Conservation (phyloP, 1,140 invertebrate genomes). For the Rhyacophila brunnea region DNA sequence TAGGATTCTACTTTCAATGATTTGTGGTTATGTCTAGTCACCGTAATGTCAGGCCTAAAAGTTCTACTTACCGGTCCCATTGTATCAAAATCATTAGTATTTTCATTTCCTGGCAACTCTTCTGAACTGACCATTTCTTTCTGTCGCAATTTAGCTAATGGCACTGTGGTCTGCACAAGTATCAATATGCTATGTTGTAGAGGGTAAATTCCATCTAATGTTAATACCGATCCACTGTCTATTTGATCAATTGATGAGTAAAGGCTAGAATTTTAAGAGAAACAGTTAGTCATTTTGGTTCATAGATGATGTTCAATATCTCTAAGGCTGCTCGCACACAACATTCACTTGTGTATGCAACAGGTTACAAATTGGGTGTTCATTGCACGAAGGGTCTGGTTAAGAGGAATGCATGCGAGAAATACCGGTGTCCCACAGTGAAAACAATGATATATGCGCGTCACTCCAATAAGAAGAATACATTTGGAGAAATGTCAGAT, state of each 20-base stretch:
- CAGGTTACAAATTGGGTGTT: no score
- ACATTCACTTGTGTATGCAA: no score
- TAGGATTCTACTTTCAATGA: not conserved
- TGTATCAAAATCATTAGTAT: slow-evolving; percentile 25
- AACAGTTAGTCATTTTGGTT: no score
- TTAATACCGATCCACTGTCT: slow-evolving; percentile 56
- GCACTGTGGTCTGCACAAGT: slow-evolving; percentile 64
- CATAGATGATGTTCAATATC: no score
- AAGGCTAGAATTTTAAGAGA: slow-evolving; percentile 43
- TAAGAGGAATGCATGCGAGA: no score
- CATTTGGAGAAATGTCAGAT: no score
- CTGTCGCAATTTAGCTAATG: slow-evolving; percentile 40
- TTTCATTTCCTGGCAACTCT: slow-evolving; percentile 1
- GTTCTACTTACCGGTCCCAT: slow-evolving; percentile 28
- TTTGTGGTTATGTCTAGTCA: slow-evolving; percentile 4
- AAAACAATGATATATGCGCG: no score
- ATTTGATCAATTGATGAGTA: slow-evolving; percentile 60
- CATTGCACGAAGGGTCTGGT: no score
- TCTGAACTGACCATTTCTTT: not conserved
- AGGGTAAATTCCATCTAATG: slow-evolving; percentile 57
- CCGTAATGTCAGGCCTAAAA: not conserved
- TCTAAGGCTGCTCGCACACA: no score
- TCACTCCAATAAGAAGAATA: no score
- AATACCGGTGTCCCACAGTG: no score
- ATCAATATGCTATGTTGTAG: slow-evolving; percentile 61